phyloP scores from a whole-genome alignment of 2,888 invertebrate species.

The Heterodera filipjevi region DNA sequence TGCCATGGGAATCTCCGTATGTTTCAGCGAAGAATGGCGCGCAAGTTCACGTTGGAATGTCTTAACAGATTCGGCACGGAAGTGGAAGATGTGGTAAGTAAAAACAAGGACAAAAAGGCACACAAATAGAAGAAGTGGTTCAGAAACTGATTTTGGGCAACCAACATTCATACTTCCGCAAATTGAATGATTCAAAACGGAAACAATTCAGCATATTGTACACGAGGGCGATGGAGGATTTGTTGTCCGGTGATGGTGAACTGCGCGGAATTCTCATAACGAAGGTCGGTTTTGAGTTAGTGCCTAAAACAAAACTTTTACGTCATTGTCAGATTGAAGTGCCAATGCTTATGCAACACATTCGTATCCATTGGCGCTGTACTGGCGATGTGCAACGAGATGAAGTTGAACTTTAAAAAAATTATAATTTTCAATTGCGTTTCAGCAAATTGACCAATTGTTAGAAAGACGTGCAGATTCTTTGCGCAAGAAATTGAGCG shows the following conservation, averaged over 20 bases:
- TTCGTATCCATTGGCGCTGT: constrained; percentile 30
- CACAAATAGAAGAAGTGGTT: not conserved
- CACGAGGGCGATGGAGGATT: not conserved
- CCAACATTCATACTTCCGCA: not conserved
- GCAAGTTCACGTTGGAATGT: constrained; percentile 16
- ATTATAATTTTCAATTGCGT: constrained; percentile 17
- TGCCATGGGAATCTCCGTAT: not conserved
- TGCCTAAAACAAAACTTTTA: no score
- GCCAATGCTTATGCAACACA: constrained; percentile 23
- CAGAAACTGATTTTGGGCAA: constrained; percentile 20
- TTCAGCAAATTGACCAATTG: constrained; percentile 30
- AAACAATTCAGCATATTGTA: constrained; percentile 15
- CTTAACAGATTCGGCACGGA: constrained; percentile 17
- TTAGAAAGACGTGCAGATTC: constrained; percentile 16
- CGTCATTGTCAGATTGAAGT: constrained; percentile 26
- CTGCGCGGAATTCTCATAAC: constrained; percentile 10
- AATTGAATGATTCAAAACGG: constrained; percentile 21
- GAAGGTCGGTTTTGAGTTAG: not conserved
- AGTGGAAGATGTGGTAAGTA: constrained; percentile 14
- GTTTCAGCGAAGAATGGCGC: constrained; percentile 10
- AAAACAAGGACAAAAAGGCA: not conserved
- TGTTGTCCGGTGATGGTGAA: not conserved
- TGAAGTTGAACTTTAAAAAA: constrained; percentile 10
- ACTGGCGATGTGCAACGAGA: constrained; percentile 30
- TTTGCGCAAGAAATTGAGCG: constrained; percentile 27